Percentiles rank a stretch among this genome's conserved stretches.
phyloP scores from a whole-genome alignment of 2,888 invertebrate genomes.

The Hypena proboscidalis region DNA sequence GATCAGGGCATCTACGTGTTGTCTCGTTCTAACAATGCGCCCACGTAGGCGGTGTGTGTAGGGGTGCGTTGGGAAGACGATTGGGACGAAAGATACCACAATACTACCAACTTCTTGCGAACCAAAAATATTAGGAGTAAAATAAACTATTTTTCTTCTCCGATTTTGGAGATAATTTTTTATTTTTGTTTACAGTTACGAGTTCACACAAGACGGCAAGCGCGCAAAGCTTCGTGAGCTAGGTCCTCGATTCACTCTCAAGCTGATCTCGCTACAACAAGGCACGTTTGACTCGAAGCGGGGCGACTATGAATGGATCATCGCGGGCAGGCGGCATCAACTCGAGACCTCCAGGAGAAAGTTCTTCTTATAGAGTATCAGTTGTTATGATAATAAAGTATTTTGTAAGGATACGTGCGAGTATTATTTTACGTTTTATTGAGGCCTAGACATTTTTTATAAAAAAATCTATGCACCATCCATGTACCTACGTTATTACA shows the following conservation, averaged over 20 bases:
- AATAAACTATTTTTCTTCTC: slow-evolving; percentile 18
- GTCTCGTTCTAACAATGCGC: no score
- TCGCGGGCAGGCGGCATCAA: slow-evolving; percentile 94
- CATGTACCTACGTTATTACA: no score
- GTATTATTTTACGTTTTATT: neutral
- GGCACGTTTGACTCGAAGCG: slow-evolving; percentile 98
- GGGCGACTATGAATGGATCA: slow-evolving; percentile 99
- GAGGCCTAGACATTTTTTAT: no score
- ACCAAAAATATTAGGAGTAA: no score
- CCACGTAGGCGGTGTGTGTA: no score
- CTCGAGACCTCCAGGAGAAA: slow-evolving; percentile 97
- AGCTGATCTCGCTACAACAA: slow-evolving; percentile 96
- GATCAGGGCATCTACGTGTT: no score
- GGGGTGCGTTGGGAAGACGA: no score
- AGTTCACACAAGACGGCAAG: slow-evolving; percentile 93
- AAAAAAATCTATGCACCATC: no score
- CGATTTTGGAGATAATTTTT: no score
- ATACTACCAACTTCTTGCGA: no score
- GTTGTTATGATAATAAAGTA: slow-evolving; percentile 29
- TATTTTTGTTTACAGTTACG: slow-evolving; percentile 91
- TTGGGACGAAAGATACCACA: no score
- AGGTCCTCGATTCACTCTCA: slow-evolving; percentile 98
- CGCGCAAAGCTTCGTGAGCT: slow-evolving; percentile 93
- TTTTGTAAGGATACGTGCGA: slow-evolving; percentile 26
- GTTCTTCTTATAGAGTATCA: slow-evolving; percentile 91